Conservation (phyloP, 2,888 invertebrate genomes). For the Hemithea aestivaria region DNA sequence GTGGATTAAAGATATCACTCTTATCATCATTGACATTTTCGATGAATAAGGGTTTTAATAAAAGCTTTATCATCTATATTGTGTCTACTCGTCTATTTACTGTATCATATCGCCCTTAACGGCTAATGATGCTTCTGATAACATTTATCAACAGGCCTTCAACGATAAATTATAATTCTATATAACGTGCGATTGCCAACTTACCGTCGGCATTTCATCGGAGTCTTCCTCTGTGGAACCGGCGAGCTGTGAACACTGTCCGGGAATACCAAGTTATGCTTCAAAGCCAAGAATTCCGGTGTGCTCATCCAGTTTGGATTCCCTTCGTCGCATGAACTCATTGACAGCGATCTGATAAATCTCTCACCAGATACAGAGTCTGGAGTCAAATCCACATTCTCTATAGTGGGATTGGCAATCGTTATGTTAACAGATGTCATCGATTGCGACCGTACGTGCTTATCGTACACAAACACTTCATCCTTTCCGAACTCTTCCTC, state of each 20-base stretch:
- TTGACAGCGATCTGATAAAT: conserved; percentile 80
- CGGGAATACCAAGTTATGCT: conserved; percentile 89
- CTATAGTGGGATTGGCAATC: conserved; percentile 86
- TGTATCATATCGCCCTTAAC: too few species aligned
- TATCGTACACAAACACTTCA: conserved; percentile 60
- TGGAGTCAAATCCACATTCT: conserved; percentile 84
- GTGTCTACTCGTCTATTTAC: too few species aligned
- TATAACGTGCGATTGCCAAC: conserved; percentile 17
- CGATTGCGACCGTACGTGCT: conserved; percentile 76
- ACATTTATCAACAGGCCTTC: too few species aligned
- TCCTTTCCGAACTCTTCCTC: conserved; percentile 58
- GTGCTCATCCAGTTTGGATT: conserved; percentile 89
- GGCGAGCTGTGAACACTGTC: conserved; percentile 90
- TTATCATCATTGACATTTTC: too few species aligned
- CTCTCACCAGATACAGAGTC: conserved; percentile 78
- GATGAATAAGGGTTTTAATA: too few species aligned
- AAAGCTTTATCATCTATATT: too few species aligned
- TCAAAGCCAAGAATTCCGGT: conserved; percentile 87
- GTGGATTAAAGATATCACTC: too few species aligned
- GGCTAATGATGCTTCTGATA: too few species aligned
- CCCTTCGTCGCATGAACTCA: conserved; percentile 85
- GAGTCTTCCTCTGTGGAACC: conserved; percentile 81
- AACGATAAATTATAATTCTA: neutral
- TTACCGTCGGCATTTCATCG: conserved; percentile 81
- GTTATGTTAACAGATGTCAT: conserved; percentile 83